These are phyloP conservation scores for Sylvia atricapilla DNA, from an alignment of 2,113 vertebrate species.

Conservation along the genomic window DNA sequence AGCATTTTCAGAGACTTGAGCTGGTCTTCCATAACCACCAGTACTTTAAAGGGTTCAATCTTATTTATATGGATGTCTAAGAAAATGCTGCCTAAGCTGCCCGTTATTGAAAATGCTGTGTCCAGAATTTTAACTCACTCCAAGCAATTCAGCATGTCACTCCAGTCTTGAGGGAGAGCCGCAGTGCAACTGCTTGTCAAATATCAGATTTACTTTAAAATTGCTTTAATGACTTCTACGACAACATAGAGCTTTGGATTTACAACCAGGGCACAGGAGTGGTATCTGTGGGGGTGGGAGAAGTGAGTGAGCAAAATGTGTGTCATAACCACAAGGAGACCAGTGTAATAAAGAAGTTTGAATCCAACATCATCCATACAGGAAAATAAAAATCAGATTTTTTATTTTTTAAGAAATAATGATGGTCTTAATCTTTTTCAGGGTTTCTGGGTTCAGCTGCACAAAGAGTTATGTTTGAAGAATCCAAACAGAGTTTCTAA, in stretches of 20 bases:
- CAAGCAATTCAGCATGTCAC: background rate
- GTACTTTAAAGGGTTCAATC: background rate
- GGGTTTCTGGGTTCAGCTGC: too few species aligned
- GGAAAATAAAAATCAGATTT: background rate
- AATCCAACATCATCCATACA: background rate
- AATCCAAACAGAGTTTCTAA: background rate
- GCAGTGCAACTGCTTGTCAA: constrained; percentile 5
- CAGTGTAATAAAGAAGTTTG: background rate
- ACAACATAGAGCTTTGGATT: background rate
- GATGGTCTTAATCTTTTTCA: background rate
- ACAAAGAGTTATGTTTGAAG: background rate
- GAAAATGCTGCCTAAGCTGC: background rate
- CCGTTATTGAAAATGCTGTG: background rate
- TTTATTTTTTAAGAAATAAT: background rate
- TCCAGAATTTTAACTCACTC: constrained; percentile 2
- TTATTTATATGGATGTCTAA: background rate
- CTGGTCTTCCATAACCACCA: background rate
- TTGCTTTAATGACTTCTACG: background rate
- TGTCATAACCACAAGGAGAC: background rate
- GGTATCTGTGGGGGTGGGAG: too few species aligned
- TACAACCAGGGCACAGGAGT: background rate
- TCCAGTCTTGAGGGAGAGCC: background rate
- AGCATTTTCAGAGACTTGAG: background rate
- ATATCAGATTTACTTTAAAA: constrained; percentile 20
- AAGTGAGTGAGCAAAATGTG: background rate